These are phyloP conservation scores for Grapholita molesta DNA, from an alignment of 1,140 invertebrate genomes.

Conservation along the genomic window DNA sequence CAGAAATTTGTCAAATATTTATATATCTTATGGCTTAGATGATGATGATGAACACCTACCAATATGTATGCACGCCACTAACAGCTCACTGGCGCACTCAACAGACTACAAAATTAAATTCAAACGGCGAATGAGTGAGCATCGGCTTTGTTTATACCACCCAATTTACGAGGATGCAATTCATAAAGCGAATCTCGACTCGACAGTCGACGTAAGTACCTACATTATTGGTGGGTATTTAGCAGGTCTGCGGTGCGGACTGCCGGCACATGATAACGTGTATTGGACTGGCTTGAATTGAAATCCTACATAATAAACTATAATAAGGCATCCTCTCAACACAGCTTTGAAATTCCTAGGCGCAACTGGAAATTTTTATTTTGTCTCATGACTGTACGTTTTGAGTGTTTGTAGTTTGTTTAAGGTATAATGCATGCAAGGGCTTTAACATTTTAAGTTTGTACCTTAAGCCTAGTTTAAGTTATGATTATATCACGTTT, in stretches of 20 bases:
- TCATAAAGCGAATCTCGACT: slow-evolving; percentile 62
- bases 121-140: background rate
- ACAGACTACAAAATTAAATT: background rate
- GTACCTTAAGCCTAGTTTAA: too few species aligned
- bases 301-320: background rate
- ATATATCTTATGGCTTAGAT: too few species aligned
- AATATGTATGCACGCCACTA: background rate
- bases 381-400: too few species aligned
- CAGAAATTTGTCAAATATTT: too few species aligned
- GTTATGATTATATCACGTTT: too few species aligned
- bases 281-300: background rate
- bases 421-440: too few species aligned
- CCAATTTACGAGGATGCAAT: slow-evolving; percentile 56
- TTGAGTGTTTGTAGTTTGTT: too few species aligned
- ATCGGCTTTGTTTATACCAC: slow-evolving; percentile 25
- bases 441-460: too few species aligned
- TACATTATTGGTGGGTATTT: slow-evolving; percentile 64
- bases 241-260: slow-evolving; percentile 52
- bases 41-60: too few species aligned
- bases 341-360: too few species aligned
- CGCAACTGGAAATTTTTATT: too few species aligned
- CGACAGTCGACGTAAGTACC: slow-evolving; percentile 62
- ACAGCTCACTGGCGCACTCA: background rate
- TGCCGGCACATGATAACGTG: slow-evolving; percentile 8
- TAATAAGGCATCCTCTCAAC: background rate